Conservation (phyloP, 2,888 invertebrate species). For the Spilarctia lutea region DNA sequence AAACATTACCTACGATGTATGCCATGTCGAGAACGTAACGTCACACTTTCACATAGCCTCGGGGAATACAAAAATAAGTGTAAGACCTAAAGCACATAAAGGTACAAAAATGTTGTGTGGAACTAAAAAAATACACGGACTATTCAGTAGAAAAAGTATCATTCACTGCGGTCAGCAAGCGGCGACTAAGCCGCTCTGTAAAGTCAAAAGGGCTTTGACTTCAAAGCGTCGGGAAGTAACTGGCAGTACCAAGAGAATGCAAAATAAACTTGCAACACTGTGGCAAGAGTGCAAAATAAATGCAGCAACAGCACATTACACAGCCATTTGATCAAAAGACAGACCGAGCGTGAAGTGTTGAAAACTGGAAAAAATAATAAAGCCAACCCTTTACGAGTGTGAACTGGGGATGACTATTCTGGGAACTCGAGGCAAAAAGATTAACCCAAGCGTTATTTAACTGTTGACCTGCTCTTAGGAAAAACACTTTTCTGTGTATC, state of each 20-base stretch:
- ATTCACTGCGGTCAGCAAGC: conserved; percentile 77
- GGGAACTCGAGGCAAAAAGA: conserved; percentile 62
- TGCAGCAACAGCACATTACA: conserved; percentile 83
- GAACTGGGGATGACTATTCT: conserved; percentile 74
- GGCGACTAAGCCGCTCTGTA: conserved; percentile 66
- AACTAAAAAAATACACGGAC: conserved; percentile 59
- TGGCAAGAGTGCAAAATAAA: conserved; percentile 84
- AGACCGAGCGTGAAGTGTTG: conserved; percentile 84
- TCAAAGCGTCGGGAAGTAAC: conserved; percentile 82
- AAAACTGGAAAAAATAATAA: conserved; percentile 84
- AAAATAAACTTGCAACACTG: conserved; percentile 77
- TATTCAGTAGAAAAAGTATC: conserved; percentile 77
- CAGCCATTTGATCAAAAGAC: conserved; percentile 85
- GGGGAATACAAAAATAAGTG: conserved; percentile 42
- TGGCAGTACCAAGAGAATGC: conserved; percentile 78
- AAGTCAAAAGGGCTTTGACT: conserved; percentile 84
- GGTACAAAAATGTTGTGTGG: conserved; percentile 48
- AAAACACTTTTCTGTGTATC: conserved; percentile 9
- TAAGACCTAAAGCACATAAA: conserved; percentile 40
- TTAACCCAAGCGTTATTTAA: conserved; percentile 33
- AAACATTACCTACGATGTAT: conserved; percentile 20
- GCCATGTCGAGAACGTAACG: conserved; percentile 21
- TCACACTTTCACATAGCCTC: conserved; percentile 33
- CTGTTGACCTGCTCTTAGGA: conserved; percentile 36
- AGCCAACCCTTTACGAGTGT: conserved; percentile 67